Evolutionary conservation across 2,888 invertebrate species (phyloP).

Genomic region (Synergus itoensis): DNA sequence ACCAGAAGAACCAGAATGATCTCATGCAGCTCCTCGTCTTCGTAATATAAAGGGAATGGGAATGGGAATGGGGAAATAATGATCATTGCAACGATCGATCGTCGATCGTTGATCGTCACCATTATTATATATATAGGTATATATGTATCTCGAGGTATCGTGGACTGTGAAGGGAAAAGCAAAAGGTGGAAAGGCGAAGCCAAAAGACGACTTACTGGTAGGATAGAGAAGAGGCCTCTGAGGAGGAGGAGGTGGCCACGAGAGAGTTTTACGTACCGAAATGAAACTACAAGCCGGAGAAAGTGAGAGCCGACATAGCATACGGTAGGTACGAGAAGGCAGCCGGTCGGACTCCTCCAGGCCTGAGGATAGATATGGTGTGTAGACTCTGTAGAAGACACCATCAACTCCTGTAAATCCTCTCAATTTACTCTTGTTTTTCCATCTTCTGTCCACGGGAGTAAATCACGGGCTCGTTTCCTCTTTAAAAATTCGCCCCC

Average conservation of each 20-base stretch:
- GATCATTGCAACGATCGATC: constrained; percentile 6
- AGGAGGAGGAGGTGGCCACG: constrained; percentile 55
- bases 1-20: constrained; percentile 3
- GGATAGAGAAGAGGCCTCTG: constrained; percentile 51
- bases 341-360: constrained; percentile 65
- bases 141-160: neutral
- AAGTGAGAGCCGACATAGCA: constrained; percentile 74
- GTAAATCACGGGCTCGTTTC: neutral
- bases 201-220: constrained; percentile 34
- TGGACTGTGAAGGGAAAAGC: constrained; percentile 21
- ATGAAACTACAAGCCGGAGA: constrained; percentile 76
- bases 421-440: constrained; percentile 23
- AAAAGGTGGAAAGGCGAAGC: neutral
- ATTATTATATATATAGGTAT: neutral
- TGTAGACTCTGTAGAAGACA: constrained; percentile 57
- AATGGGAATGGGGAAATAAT: constrained; percentile 1
- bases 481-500: neutral
- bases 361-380: constrained; percentile 67
- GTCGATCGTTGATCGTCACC: neutral
- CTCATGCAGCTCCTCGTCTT: neutral
- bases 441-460: constrained; percentile 16
- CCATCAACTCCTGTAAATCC: constrained; percentile 62
- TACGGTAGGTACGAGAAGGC: constrained; percentile 65
- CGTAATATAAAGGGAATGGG: neutral
- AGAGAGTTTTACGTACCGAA: constrained; percentile 76